Evolutionary conservation across 2,888 invertebrate species (phyloP), one percentile per base, ranked within the genome.

Genomic region (Cybosia mesomella): DNA sequence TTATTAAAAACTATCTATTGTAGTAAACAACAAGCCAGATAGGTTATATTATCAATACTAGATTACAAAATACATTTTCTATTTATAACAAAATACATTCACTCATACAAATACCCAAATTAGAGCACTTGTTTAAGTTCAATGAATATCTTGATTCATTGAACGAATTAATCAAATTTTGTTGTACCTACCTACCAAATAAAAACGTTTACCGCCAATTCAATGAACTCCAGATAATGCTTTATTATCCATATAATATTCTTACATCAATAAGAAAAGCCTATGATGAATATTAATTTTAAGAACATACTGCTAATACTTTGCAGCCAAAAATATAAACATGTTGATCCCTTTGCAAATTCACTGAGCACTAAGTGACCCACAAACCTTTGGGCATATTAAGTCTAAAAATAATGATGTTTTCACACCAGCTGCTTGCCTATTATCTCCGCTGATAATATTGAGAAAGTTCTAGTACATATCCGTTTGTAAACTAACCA

Each of bases 281-380:
- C 8, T 43, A 18, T 36, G 15, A 22, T 24, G 10, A 59, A 59
- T 49, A 59, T 59, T 39, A 59, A 59, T 59, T 39, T 39, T 39
- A 15, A 22, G 18, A 22, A 22, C 9, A 59, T 18, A 39, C 15
- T 39, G 59, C 24, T 39, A 24, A 15, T 39, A 24, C 39, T 24
- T 24, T 28, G 5, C 5, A 28, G 28, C 28, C 5, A 5, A 59
- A 59, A 59, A 59, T 59, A 59, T 15, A 39, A 22, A 18, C 32
- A 22, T 32, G 54, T 21, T 15, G 54, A 54, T 54, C 53, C 60
- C 66, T 66, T 66, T 66, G 66, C 60, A 54, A 60, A 66, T 57
- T 60, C 59, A 54, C 59, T 60, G 66, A 66, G n/a, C 59, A 60
- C 59, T 55, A 54, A 54, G 36, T 34, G 59, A 66, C 43, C 53